Conservation (phyloP, 2,797 vertebrate genomes). For the Channa striata region DNA sequence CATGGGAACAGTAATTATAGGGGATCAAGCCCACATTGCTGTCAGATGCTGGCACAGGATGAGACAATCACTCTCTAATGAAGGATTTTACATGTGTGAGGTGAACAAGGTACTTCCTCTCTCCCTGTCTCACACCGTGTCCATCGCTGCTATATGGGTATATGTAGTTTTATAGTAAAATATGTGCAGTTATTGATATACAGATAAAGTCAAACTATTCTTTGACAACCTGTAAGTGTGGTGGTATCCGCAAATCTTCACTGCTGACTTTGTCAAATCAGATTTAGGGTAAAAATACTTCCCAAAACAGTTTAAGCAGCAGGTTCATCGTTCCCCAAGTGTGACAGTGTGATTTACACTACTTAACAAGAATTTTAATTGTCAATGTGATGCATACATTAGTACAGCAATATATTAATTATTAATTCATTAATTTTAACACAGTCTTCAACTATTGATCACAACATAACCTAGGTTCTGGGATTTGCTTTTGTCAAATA, state of each 20-base stretch:
- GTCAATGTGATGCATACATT: too few species aligned
- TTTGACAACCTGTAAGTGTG: slow-evolving; percentile 44
- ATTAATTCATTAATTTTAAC: too few species aligned
- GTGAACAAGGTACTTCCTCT: slow-evolving; percentile 66
- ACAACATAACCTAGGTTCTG: background rate
- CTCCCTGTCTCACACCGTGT: slow-evolving; percentile 20
- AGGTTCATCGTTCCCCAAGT: background rate
- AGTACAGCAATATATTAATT: too few species aligned
- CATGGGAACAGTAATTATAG: slow-evolving; percentile 82
- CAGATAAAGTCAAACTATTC: slow-evolving; percentile 7
- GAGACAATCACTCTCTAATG: slow-evolving; percentile 84
- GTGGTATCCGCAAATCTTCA: background rate
- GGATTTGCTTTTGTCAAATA: background rate
- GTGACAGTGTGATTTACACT: too few species aligned
- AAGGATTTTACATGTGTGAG: slow-evolving; percentile 81
- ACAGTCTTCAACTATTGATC: too few species aligned
- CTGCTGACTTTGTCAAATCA: background rate
- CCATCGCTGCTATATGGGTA: slow-evolving; percentile 8
- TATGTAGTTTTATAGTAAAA: slow-evolving; percentile 4
- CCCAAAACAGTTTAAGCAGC: background rate
- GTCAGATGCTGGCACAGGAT: slow-evolving; percentile 77
- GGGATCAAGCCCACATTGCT: slow-evolving; percentile 77
- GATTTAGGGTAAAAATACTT: background rate
- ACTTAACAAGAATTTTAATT: too few species aligned
- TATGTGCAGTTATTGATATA: slow-evolving; percentile 20